These are phyloP conservation scores for Junonia oenone DNA, from an alignment of 2,888 invertebrate genomes.

Conservation along the genomic window DNA sequence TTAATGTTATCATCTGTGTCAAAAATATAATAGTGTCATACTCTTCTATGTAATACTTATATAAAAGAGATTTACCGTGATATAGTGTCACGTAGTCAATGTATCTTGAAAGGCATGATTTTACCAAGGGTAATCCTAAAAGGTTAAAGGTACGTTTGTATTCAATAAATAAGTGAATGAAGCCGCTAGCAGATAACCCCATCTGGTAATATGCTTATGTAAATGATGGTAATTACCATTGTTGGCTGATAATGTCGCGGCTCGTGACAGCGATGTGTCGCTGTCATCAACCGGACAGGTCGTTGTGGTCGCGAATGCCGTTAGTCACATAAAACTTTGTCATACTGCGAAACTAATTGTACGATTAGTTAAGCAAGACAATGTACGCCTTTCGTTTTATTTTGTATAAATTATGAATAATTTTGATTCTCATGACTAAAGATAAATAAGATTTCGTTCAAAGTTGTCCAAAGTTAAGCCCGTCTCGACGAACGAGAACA, in stretches of 20 bases:
- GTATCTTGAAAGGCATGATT: too few species aligned
- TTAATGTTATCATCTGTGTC: too few species aligned
- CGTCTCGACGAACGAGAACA: constrained; percentile 6
- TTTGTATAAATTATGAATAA: not conserved
- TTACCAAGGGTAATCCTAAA: too few species aligned
- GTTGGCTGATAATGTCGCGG: not conserved
- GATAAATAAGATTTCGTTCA: not conserved
- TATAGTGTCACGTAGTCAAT: too few species aligned
- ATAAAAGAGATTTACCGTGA: too few species aligned
- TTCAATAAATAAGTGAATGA: too few species aligned
- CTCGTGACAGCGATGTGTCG: not conserved
- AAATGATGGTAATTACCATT: not conserved
- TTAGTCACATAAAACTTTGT: constrained; percentile 9
- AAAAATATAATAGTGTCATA: too few species aligned
- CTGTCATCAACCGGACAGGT: constrained; percentile 3
- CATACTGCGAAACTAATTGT: constrained; percentile 5
- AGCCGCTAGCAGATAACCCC: too few species aligned
- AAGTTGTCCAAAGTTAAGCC: not conserved
- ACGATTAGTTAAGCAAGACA: constrained; percentile 9
- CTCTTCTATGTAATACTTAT: too few species aligned
- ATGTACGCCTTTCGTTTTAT: not conserved
- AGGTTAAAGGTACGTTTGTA: too few species aligned
- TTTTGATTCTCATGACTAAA: not conserved
- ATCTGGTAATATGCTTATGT: too few species aligned
- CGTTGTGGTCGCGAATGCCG: constrained; percentile 14